Evolutionary conservation across 2,113 vertebrate genomes (phyloP), one percentile per base, ranked within the genome.

Genomic region (Pimephales promelas): DNA sequence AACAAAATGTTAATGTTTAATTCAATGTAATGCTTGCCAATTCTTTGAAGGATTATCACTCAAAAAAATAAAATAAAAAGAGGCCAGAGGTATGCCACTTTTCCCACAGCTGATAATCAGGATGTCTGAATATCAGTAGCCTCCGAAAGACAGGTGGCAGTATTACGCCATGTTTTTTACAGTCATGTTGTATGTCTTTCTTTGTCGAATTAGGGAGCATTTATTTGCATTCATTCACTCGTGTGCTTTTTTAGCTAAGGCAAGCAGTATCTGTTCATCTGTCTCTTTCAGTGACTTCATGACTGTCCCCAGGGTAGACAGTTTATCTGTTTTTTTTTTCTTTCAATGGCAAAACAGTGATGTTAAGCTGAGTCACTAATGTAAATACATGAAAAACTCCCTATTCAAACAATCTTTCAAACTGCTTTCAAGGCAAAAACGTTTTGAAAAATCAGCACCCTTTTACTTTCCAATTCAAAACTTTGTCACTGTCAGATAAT

Each of bases 71-170:
- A n/a, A n/a, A n/a, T n/a, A n/a, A n/a, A n/a, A n/a, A n/a, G n/a
- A n/a, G n/a, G n/a, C n/a, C 34, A 6, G 10, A 40, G 18, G 31
- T 4, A 66, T 66, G 31, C 36, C 31, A 36, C 31, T 64, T 24
- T 43, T 24, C 11, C 11, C n/a, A 26, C 36, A 59, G 36, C n/a
- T 28, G 3, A 40, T 13, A 64, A 24, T 43, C 24, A 45, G n/a
- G 10, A 24, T 45, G 5, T 64, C 20, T 28, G n/a, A 22, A 40
- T 72, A 54, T 52, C 62, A 24, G 43, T 9, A 71, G 20, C 36
- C 31, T 76, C 49, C 28, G n/a, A 59, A 79, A 68, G 78, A 61
- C 31, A 85, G 86, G 61, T 47, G 86, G 74, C 83, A 83, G 86
- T 68, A 71, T 87, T 79, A 70, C 59, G 40, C 36, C 49, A 34